Evolutionary conservation across 1,140 invertebrate species (phyloP), one percentile per base, ranked within the genome.

Genomic region (Geopemphigus sp.): DNA sequence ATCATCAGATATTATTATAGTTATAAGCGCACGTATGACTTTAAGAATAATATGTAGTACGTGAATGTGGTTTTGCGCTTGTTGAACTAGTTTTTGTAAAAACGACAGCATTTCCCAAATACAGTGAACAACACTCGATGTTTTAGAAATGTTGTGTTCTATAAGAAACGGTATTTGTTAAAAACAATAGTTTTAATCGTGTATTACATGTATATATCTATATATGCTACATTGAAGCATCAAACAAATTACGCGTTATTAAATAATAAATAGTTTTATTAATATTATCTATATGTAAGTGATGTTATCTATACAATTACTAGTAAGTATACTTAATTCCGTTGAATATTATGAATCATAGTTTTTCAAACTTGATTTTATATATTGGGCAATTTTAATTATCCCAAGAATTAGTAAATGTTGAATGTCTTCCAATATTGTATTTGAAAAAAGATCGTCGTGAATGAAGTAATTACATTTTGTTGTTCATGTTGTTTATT

Each of bases 401-500:
- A 68, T 47, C 39, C 24, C 39, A n/a, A 1, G 39, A 47, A 47
- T 68, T 47, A 47, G 64, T 24, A 47, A 68, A 68, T 68, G 14
- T 68, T 15, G 45, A 10, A 22, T 68, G 19, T 47, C 39, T 68
- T 68, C 64, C 39, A 68, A 47, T 68, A 39, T 68, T 47, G 39
- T 68, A n/a, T 47, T 68, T 24, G 39, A 68, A 68, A 39, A 68
- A 17, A 68, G 64, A 39, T 68, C 32, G 22, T 47, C 39, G n/a
- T 47, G 64, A 68, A 68, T 68, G 64, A 68, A 24, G 64, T 45
- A 45, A 68, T 24, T 63, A 32, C 26, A 63, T 63, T 32, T 63
- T 53, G 10, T 53, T 53, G 8, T 53, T 22, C n/a, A n/a, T n/a
- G n/a, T n/a, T n/a, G 14, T 12, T 68, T 68, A 47, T 47, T 68